These are phyloP conservation scores for Ivindomyrus marchei DNA, from an alignment of 2,113 vertebrate genomes.

Conservation along the genomic window DNA sequence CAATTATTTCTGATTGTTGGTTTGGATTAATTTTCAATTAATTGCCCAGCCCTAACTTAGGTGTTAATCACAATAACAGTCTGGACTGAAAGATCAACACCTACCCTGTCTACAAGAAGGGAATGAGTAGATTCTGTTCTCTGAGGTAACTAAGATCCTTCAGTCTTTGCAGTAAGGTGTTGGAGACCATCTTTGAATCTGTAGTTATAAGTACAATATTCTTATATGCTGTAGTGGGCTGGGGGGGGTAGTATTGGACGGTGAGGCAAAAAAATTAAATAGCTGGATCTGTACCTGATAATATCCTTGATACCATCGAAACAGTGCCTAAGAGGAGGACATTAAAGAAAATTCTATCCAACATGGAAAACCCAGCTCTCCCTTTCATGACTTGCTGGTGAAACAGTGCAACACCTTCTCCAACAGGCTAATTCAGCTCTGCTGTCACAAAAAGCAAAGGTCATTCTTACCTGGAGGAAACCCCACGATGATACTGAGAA, in stretches of 20 bases:
- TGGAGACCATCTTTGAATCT: not conserved
- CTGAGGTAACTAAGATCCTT: not conserved
- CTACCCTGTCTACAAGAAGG: not conserved
- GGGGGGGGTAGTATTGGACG: not conserved
- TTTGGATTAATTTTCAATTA: too few relatives aligned
- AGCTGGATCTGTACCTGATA: not conserved
- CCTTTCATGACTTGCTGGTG: not conserved
- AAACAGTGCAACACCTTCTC: not conserved
- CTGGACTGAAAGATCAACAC: not conserved
- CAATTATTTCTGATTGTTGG: too few relatives aligned
- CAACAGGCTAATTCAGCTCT: not conserved
- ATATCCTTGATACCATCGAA: not conserved
- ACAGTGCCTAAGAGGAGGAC: not conserved
- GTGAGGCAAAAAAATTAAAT: not conserved
- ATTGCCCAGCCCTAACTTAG: too few relatives aligned
- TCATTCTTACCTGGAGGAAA: not conserved
- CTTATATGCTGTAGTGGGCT: not conserved
- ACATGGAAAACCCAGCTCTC: not conserved
- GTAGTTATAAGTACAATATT: not conserved
- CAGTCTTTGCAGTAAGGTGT: not conserved
- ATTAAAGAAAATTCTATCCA: not conserved
- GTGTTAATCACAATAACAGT: not conserved
- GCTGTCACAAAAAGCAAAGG: not conserved
- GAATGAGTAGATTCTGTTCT: not conserved
- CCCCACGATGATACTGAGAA: not conserved